Evolutionary conservation across 2,797 vertebrate species (phyloP), one percentile per base, ranked within the genome.

Genomic region (Phrynocephalus guinanensis): DNA sequence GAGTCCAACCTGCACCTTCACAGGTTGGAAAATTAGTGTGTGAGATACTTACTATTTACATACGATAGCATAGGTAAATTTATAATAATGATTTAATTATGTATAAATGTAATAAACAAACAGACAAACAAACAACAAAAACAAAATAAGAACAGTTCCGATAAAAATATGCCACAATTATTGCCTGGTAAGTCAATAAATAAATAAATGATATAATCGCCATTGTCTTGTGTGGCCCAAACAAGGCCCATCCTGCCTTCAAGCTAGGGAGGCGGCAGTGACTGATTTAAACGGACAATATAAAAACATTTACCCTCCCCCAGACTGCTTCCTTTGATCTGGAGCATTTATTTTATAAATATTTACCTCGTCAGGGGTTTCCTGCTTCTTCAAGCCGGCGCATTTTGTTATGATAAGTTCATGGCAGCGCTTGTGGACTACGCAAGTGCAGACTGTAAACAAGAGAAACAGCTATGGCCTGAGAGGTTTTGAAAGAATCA

Each of bases 401-500:
- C 99, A 99, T 93, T 99, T 99, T 5, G 99, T 99, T 96, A 99
- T 99, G 93, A 99, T 99, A 95, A 99, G 98, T 95, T 99, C 98
- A 83, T 99, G 99, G 93, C 99, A 99, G 95, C 99, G 97, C 95
- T 99, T 99, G 97, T 99, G 99, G 93, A 99, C 99, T 79, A 99
- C 99, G 66, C 99, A 99, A 92, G 99, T 99, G 91, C 99, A 99
- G 93, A 99, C 99, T 99, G 96, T 82, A 94, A 95, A 93, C 3
- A 90, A 90, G 33, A 96, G 92, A 91, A 68, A 50, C 85, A 18
- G 91, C 71, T 48, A 86, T 87, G 92, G 10, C 82, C 90, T 89
- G 18, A 95, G 60, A 18, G 67, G 20, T 77, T 86, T 88, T 86
- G 86, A 52, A 11, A 86, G 83, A 16, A 73, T 5, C 38, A 13